Evolutionary conservation across 30 jellyfish, hydroid and myxozoan genomes (phyloP).

Genomic region (Aurelia aurita complex sp. Pacific): DNA sequence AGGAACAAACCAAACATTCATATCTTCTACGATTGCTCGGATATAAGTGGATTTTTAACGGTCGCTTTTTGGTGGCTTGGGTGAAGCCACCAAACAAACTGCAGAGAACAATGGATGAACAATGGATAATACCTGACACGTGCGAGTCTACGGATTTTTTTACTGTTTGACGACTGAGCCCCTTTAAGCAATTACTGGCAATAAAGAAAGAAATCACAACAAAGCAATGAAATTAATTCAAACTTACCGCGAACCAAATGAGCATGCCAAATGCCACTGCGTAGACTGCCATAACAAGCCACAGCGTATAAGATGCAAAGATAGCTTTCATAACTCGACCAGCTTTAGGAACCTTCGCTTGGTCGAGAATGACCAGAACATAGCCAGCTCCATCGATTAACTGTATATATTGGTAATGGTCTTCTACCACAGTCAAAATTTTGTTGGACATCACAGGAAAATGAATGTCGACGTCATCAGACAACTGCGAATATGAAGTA

Average conservation of each 20-base stretch:
- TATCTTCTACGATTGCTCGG: too few species aligned
- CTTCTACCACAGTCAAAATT: constrained; percentile 48
- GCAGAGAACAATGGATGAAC: too few species aligned
- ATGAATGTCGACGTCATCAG: constrained; percentile 65
- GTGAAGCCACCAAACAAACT: too few species aligned
- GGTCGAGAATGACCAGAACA: constrained; percentile 61
- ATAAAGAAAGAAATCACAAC: not conserved
- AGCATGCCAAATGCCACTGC: constrained; percentile 50
- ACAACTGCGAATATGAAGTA: constrained; percentile 11
- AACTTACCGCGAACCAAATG: constrained; percentile 69
- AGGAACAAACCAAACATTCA: too few species aligned
- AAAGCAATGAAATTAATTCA: too few species aligned
- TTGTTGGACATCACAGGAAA: constrained; percentile 57
- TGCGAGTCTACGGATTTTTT: too few species aligned
- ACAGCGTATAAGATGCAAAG: constrained; percentile 58
- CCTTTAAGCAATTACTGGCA: not conserved
- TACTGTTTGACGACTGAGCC: not conserved
- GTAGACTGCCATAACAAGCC: constrained; percentile 45
- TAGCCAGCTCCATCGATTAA: constrained; percentile 62
- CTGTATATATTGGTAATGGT: constrained; percentile 52
- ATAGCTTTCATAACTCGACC: constrained; percentile 20
- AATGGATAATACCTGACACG: too few species aligned
- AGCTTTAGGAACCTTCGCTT: constrained; percentile 19
- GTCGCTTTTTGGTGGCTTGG: too few species aligned
- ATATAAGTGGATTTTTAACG: too few species aligned